A percentile compares a stretch with the other conserved stretches of the same genome.
Evolutionary conservation across 1,140 invertebrate species (phyloP).

Genomic region (Hylaeus volcanicus): DNA sequence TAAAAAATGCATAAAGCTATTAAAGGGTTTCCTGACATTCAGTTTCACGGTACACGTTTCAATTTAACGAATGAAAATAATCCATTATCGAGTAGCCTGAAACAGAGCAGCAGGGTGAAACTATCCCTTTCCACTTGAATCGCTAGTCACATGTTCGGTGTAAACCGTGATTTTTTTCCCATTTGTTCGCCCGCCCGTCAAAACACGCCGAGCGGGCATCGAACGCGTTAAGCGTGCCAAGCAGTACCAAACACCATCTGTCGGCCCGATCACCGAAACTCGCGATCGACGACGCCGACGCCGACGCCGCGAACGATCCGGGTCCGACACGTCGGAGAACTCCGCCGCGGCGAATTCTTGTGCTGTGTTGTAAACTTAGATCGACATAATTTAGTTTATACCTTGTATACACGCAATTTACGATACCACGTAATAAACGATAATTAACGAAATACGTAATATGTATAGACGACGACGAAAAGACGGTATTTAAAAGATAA

Average conservation of each 20-base stretch:
- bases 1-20: too few species aligned
- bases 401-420: conserved; percentile 72
- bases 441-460: conserved; percentile 76
- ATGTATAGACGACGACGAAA: conserved; percentile 46
- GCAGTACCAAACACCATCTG: conserved; percentile 47
- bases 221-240: conserved; percentile 57
- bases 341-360: conserved; percentile 76
- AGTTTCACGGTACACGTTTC: too few species aligned
- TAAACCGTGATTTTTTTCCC: background rate
- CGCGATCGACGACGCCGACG: conserved; percentile 15
- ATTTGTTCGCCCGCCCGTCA: background rate
- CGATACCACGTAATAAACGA: conserved; percentile 73
- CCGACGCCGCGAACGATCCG: background rate
- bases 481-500: conserved; percentile 21
- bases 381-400: conserved; percentile 75
- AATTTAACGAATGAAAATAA: too few species aligned
- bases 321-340: conserved; percentile 54
- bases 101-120: background rate
- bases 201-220: background rate
- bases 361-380: conserved; percentile 81
- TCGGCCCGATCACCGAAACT: conserved; percentile 22
- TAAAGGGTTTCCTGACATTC: too few species aligned
- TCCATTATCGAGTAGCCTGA: too few species aligned
- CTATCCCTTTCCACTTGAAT: background rate
- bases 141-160: conserved; percentile 18